A percentile compares a stretch with the other conserved stretches of the same genome.
These are phyloP conservation scores for Herpetotheres cachinnans DNA, from an alignment of 2,113 vertebrate species.

Conservation along the genomic window DNA sequence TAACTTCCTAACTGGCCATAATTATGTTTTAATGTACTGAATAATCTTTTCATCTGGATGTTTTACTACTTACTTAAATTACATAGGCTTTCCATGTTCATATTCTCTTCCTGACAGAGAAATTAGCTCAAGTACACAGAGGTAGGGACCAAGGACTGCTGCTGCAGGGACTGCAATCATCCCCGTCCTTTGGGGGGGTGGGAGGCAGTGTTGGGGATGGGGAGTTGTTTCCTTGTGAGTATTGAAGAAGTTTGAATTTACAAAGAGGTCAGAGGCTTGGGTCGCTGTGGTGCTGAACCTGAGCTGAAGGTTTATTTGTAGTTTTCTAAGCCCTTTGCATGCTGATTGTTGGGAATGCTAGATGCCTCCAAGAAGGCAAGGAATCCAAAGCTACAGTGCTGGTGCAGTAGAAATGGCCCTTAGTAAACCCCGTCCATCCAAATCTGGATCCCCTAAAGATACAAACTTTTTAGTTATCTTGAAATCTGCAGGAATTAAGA, in stretches of 20 bases:
- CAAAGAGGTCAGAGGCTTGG: not conserved
- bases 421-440: not conserved
- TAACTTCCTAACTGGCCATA: slow-evolving; percentile 5
- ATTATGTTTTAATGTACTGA: slow-evolving; percentile 5
- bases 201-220: not conserved
- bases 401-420: not conserved
- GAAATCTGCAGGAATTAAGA: not conserved
- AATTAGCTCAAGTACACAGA: not conserved
- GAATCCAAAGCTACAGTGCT: not conserved
- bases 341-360: not conserved
- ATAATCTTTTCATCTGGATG: slow-evolving; percentile 30
- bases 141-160: not conserved
- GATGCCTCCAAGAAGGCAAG: not conserved
- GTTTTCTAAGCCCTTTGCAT: not conserved
- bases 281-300: not conserved
- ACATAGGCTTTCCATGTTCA: not conserved
- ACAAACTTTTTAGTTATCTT: not conserved
- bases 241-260: not conserved
- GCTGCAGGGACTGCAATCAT: not conserved
- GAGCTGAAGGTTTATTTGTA: not conserved
- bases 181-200: not conserved
- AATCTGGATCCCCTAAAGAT: not conserved
- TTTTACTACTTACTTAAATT: slow-evolving; percentile 15
- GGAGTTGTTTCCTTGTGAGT: not conserved
- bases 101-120: not conserved